These are phyloP conservation scores for Oegoconia quadripuncta DNA, from an alignment of 2,888 invertebrate species.

Conservation along the genomic window DNA sequence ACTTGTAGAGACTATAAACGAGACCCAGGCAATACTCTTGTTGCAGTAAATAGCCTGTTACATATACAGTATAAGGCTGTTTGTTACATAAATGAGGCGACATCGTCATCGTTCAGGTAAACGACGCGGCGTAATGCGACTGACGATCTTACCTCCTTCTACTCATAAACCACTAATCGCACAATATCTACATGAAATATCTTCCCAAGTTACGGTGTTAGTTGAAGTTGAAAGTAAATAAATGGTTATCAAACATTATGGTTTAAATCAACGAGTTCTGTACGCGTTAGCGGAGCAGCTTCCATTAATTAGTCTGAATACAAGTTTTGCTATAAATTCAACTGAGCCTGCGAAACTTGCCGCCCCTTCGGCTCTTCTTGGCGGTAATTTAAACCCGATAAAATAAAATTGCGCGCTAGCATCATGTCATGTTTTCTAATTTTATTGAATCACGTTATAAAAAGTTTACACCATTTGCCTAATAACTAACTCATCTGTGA, in stretches of 20 bases:
- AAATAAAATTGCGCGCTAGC: slow-evolving; percentile 69
- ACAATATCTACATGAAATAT: neutral
- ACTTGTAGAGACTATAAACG: too few species aligned
- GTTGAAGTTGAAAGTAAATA: slow-evolving; percentile 11
- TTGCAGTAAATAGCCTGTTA: too few species aligned
- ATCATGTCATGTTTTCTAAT: slow-evolving; percentile 54
- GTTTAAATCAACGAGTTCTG: slow-evolving; percentile 56
- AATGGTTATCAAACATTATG: slow-evolving; percentile 55
- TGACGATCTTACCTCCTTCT: too few species aligned
- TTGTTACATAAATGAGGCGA: too few species aligned
- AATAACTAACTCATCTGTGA: slow-evolving; percentile 49
- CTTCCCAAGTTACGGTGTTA: slow-evolving; percentile 11
- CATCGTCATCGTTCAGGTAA: too few species aligned
- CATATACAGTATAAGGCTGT: too few species aligned
- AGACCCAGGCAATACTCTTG: too few species aligned
- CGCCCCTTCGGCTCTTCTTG: slow-evolving; percentile 61
- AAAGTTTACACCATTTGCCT: slow-evolving; percentile 54
- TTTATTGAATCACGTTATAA: slow-evolving; percentile 54
- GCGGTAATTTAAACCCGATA: slow-evolving; percentile 70
- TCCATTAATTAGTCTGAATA: slow-evolving; percentile 74
- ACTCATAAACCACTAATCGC: too few species aligned
- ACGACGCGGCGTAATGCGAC: too few species aligned
- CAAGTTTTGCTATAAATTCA: slow-evolving; percentile 76
- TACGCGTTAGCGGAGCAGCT: slow-evolving; percentile 59
- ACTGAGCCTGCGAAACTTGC: slow-evolving; percentile 62